Evolutionary conservation across 2,888 invertebrate genomes (phyloP).

Genomic region (Tipula vernalis): DNA sequence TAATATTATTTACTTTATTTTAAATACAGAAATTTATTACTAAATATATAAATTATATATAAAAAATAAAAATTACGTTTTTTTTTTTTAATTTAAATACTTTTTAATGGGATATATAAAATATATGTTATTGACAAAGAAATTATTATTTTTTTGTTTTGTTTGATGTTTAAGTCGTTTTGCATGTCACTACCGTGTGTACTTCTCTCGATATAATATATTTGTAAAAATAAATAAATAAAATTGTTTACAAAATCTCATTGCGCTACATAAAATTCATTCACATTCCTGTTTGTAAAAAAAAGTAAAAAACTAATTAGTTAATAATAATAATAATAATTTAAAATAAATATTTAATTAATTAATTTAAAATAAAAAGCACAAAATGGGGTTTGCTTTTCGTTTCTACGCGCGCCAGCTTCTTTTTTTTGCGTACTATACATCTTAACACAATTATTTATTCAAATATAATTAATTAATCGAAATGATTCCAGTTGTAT

Average conservation of each 20-base stretch:
- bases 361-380: not conserved
- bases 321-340: not conserved
- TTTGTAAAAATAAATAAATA: not conserved
- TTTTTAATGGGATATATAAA: not conserved
- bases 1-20: not conserved
- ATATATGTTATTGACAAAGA: not conserved
- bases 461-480: not conserved
- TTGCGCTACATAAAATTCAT: not conserved
- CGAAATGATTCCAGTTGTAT: not conserved
- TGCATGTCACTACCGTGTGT: not conserved
- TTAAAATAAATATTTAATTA: not conserved
- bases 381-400: not conserved
- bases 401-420: not conserved
- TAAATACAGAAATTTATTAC: not conserved
- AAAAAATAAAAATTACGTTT: not conserved
- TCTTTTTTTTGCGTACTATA: not conserved
- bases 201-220: not conserved
- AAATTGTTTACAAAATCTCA: not conserved
- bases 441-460: not conserved
- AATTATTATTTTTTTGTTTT: not conserved
- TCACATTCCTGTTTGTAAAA: slow-evolving; percentile 4
- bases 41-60: not conserved
- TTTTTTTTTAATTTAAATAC: not conserved
- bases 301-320: not conserved
- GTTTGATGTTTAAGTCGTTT: not conserved